Evolutionary conservation across 2,797 vertebrate genomes (phyloP), one percentile per base, ranked within the genome.

Genomic region (Pterois miles): DNA sequence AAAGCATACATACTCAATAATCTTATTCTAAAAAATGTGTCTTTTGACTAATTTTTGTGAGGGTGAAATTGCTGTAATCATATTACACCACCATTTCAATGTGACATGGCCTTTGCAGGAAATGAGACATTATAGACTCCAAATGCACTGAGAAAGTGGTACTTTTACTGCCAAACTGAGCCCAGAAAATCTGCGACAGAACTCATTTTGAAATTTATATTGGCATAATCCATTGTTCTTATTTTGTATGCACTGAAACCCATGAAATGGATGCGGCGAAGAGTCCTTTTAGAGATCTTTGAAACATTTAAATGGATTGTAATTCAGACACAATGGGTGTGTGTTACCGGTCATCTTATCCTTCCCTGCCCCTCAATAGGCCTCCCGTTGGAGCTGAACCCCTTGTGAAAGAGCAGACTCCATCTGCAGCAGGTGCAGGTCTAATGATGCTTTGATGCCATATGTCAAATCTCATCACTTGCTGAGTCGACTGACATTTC

Each of bases 391-490:
- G 88, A 74, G 82, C 81, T 71, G 84, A 94, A 92, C 88, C 94
- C 91, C 94, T 92, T 91, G 83, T 92, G 91, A 96, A 96, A 97
- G 95, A 94, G 89, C 91, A 89, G 91, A 78, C 85, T 93, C 95
- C 86, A 91, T 95, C 93, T 97, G 93, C 95, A 96, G 96, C 96
- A 97, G 97, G 96, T 96, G 93, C 94, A 90, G 91, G 94, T 96
- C 96, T 97, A 98, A 98, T 96, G 96, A 96, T 91, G 94, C 96
- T 97, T 97, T 98, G 96, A 98, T 97, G 97, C 96, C 95, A 97
- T 97, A 97, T 98, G 97, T 97, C 97, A 99, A 96, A 96, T 96
- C 95, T 95, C 96, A 96, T 97, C 96, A 95, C 97, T 97, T 96
- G 96, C 96, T 98, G 96, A 95, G 97, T 95, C 86, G 95, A 96